Conservation (phyloP, 2,113 vertebrate species). For the Colistium nudipinnis region DNA sequence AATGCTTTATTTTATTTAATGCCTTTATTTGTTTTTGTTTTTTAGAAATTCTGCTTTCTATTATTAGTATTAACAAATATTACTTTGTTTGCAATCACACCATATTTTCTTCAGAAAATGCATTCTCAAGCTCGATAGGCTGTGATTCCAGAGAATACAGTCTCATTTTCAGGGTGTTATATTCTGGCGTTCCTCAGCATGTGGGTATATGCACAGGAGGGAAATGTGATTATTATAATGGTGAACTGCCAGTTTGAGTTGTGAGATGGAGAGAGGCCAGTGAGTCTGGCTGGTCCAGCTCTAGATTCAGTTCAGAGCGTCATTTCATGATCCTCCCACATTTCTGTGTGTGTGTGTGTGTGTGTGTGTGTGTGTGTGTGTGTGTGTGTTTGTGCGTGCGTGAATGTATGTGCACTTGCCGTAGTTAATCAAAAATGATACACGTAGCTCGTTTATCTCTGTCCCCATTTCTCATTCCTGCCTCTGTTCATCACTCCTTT, state of each 20-base stretch:
- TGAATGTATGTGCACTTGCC: slow-evolving; percentile 18
- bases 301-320: slow-evolving; percentile 34
- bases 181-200: slow-evolving; percentile 12
- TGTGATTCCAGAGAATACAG: slow-evolving; percentile 1
- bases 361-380: slow-evolving; percentile 16
- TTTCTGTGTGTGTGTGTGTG: not conserved
- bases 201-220: slow-evolving; percentile 40
- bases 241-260: slow-evolving; percentile 21
- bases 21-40: too few relatives aligned
- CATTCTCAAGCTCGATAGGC: not conserved
- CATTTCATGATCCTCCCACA: slow-evolving; percentile 33
- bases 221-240: slow-evolving; percentile 29
- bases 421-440: slow-evolving; percentile 21
- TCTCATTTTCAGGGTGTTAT: slow-evolving; percentile 7
- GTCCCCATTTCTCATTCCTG: slow-evolving; percentile 7
- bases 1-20: too few relatives aligned
- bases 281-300: slow-evolving; percentile 37
- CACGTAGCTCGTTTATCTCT: slow-evolving; percentile 22
- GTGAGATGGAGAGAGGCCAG: slow-evolving; percentile 49
- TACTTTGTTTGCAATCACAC: not conserved
- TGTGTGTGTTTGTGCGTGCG: slow-evolving; percentile 17
- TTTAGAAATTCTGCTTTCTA: too few relatives aligned
- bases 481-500: slow-evolving; percentile 6
- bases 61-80: too few relatives aligned
- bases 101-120: not conserved